These are phyloP conservation scores for Cyphomyrus plagiostoma DNA, from an alignment of 2,113 vertebrate genomes.

Conservation along the genomic window DNA sequence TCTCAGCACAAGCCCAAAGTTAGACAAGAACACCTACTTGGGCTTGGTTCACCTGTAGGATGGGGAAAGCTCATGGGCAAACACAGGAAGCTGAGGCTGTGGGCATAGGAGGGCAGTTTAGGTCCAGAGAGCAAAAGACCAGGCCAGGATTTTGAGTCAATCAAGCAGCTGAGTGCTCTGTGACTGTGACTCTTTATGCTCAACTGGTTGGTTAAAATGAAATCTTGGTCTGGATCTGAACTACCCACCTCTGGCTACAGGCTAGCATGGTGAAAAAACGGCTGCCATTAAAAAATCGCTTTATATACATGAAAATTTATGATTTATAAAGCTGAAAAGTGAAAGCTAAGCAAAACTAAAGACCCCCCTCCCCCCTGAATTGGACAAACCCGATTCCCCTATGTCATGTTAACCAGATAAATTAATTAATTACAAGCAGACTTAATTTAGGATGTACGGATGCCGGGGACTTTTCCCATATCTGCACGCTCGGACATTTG, in stretches of 20 bases:
- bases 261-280: not conserved
- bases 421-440: not conserved
- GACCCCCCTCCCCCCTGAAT: not conserved
- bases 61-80: not conserved
- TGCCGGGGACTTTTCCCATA: not conserved
- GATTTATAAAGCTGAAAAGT: not conserved
- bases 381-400: not conserved
- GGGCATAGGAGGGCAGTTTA: not conserved
- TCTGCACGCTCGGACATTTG: slow-evolving; percentile 21
- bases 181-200: not conserved
- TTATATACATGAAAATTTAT: not conserved
- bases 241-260: not conserved
- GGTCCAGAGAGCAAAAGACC: not conserved
- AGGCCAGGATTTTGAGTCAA: not conserved
- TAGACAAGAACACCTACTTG: not conserved
- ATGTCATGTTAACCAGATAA: not conserved
- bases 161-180: not conserved
- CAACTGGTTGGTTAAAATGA: not conserved
- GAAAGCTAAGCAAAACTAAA: not conserved
- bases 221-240: not conserved
- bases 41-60: not conserved
- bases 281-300: not conserved
- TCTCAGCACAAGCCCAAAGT: not conserved
- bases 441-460: not conserved
- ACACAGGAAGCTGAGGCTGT: not conserved